phyloP scores from a whole-genome alignment of 2,797 vertebrate genomes.

The Coilia nasus region DNA sequence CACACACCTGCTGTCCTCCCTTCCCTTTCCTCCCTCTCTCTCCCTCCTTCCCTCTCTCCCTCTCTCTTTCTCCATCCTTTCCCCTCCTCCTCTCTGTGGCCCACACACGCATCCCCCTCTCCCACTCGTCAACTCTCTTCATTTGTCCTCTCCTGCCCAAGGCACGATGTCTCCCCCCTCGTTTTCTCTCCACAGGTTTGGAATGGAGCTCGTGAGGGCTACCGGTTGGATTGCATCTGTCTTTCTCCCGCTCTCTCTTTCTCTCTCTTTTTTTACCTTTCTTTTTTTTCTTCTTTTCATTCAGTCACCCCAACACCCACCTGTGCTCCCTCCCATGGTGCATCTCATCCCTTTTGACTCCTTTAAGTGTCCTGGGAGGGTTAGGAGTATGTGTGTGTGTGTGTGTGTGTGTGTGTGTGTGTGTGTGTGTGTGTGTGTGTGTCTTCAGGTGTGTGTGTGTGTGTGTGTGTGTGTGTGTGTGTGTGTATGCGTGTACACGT shows the following conservation, averaged over 20 bases:
- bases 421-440: not conserved
- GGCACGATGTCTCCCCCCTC: not conserved
- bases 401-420: not conserved
- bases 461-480: no score
- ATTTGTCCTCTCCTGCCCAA: not conserved
- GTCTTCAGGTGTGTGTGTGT: no score
- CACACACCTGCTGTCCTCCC: conserved; percentile 13
- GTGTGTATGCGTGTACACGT: no score
- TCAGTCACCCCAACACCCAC: not conserved
- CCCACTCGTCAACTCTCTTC: not conserved
- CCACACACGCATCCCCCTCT: no score
- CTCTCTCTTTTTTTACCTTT: not conserved
- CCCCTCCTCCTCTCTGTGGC: no score
- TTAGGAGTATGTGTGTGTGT: not conserved
- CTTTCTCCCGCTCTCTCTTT: no score
- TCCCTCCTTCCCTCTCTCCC: not conserved
- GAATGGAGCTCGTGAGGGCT: not conserved
- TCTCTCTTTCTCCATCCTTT: not conserved
- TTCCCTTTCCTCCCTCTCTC: not conserved
- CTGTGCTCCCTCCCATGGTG: not conserved
- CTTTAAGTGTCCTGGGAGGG: not conserved
- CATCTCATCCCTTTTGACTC: not conserved
- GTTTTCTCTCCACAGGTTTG: not conserved
- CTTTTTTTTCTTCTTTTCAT: not conserved
- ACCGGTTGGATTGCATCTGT: not conserved